Percentiles rank a stretch among this genome's conserved stretches.
Conservation (phyloP, 2,797 vertebrate genomes). For the Erithacus rubecula region DNA sequence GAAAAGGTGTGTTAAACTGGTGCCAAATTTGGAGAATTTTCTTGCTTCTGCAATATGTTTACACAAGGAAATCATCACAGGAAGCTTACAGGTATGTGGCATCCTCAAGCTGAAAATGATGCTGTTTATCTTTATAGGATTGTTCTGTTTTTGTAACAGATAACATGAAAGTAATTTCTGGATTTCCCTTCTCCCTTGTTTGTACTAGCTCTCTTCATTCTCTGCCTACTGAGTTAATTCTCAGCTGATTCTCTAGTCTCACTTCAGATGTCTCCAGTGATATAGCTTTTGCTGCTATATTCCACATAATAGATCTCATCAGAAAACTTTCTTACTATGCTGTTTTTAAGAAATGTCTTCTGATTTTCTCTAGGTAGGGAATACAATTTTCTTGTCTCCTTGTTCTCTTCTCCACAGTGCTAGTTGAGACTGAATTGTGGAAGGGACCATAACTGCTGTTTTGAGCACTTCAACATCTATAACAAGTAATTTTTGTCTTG, state of each 20-base stretch:
- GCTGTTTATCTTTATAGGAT: neutral
- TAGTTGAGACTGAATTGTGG: neutral
- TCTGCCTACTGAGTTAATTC: neutral
- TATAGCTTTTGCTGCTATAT: neutral
- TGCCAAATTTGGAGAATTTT: neutral
- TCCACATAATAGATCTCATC: neutral
- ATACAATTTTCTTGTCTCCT: neutral
- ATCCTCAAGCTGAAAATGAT: neutral
- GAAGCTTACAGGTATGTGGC: neutral
- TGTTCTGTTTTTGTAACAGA: neutral
- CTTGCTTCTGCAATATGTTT: neutral
- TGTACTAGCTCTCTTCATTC: neutral
- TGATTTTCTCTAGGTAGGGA: neutral
- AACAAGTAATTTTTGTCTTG: neutral
- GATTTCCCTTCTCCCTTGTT: neutral
- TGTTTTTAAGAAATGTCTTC: neutral
- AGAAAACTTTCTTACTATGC: neutral
- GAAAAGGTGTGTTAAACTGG: neutral
- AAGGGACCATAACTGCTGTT: neutral
- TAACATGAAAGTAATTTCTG: neutral
- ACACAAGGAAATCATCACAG: neutral
- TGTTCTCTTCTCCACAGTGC: neutral
- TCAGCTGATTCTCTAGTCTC: neutral
- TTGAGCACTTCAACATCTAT: neutral
- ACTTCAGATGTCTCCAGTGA: neutral